Conservation (phyloP, 2,888 invertebrate species). For the Chrysina gloriosa region DNA sequence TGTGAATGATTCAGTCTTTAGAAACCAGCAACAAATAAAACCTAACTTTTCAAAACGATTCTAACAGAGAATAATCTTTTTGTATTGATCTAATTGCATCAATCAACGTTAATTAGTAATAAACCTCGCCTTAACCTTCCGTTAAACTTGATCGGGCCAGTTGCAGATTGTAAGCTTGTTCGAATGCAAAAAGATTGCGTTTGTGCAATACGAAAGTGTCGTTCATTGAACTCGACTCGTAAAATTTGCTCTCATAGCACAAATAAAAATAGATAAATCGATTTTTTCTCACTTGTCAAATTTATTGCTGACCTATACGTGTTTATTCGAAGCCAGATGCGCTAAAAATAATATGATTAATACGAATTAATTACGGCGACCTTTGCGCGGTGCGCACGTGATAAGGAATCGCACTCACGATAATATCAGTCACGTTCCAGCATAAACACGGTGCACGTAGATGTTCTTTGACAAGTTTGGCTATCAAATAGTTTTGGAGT, state of each 20-base stretch:
- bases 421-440: too few species aligned
- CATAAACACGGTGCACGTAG: too few species aligned
- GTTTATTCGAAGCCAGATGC: neutral
- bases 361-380: constrained; percentile 9
- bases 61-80: too few species aligned
- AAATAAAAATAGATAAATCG: constrained; percentile 33
- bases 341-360: constrained; percentile 19
- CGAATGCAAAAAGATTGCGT: constrained; percentile 23
- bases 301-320: constrained; percentile 16
- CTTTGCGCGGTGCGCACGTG: constrained; percentile 10
- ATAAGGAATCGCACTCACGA: neutral
- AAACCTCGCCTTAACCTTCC: neutral
- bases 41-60: too few species aligned
- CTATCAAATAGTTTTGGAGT: too few species aligned
- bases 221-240: constrained; percentile 16
- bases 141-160: constrained; percentile 6
- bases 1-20: too few species aligned
- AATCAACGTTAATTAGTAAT: neutral
- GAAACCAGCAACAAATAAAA: too few species aligned
- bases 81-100: too few species aligned
- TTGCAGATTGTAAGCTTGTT: neutral
- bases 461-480: too few species aligned
- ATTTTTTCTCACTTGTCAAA: constrained; percentile 18
- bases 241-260: constrained; percentile 13
- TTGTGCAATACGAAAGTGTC: constrained; percentile 20